Conservation (phyloP, 2,888 invertebrate genomes). For the Trissolcus brochymenae region DNA sequence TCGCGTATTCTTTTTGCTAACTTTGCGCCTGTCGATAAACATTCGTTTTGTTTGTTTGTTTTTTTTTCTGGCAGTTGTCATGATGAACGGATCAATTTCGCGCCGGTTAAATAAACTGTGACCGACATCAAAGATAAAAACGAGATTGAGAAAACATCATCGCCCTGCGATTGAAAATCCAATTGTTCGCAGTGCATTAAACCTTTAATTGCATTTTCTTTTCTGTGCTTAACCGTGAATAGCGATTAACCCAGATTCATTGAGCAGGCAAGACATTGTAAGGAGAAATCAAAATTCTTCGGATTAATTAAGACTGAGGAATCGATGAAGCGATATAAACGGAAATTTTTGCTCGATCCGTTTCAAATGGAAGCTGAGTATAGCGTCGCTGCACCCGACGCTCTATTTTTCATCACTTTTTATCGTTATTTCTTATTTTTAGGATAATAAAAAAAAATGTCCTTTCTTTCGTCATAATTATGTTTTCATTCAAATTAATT, state of each 20-base stretch:
- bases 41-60: too few relatives aligned
- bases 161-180: constrained; percentile 38
- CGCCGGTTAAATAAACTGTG: too few relatives aligned
- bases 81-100: too few relatives aligned
- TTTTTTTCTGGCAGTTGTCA: too few relatives aligned
- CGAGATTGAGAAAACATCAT: constrained; percentile 18
- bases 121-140: constrained; percentile 5
- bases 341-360: constrained; percentile 29
- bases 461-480: too few relatives aligned
- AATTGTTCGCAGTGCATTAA: constrained; percentile 45
- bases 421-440: too few relatives aligned
- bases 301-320: constrained; percentile 42
- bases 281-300: constrained; percentile 49
- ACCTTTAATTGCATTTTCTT: constrained; percentile 52
- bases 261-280: constrained; percentile 36
- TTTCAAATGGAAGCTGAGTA: constrained; percentile 27
- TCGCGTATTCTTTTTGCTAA: constrained; percentile 47
- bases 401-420: too few relatives aligned
- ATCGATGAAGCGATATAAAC: constrained; percentile 42
- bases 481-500: too few relatives aligned
- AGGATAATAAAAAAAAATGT: too few relatives aligned
- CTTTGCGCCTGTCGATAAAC: background rate
- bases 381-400: constrained; percentile 4
- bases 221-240: constrained; percentile 46
- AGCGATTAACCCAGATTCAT: constrained; percentile 54